These are phyloP conservation scores for Agapostemon virescens DNA, from an alignment of 2,888 invertebrate genomes.

Conservation along the genomic window DNA sequence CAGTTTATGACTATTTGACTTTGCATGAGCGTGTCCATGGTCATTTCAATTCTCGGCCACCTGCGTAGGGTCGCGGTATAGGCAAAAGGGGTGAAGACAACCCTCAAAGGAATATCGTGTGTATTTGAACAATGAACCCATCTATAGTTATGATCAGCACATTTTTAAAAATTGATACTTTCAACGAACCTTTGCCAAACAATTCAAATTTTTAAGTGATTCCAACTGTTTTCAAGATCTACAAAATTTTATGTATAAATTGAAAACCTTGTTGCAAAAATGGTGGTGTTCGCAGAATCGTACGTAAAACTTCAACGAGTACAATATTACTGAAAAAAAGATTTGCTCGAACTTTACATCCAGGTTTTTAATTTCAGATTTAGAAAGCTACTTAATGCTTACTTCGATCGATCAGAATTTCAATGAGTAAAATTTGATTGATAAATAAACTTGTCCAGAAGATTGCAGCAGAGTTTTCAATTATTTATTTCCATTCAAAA, in stretches of 20 bases:
- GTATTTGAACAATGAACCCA: neutral
- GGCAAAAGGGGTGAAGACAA: neutral
- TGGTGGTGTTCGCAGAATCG: too few species aligned
- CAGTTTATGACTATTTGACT: conserved; percentile 2
- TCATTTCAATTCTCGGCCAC: neutral
- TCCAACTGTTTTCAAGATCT: neutral
- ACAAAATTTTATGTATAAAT: neutral
- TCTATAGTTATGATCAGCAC: neutral
- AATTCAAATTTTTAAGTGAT: neutral
- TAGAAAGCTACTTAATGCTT: too few species aligned
- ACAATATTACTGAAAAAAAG: too few species aligned
- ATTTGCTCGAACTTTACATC: too few species aligned
- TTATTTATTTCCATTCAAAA: too few species aligned
- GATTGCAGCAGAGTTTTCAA: too few species aligned
- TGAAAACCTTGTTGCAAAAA: too few species aligned
- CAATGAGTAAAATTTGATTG: too few species aligned
- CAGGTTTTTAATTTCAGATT: too few species aligned
- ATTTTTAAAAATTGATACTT: neutral
- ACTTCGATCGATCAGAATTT: too few species aligned
- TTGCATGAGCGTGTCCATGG: neutral
- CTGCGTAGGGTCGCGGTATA: neutral
- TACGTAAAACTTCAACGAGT: too few species aligned
- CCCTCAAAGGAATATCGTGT: neutral
- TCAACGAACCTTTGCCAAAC: neutral
- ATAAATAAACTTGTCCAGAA: too few species aligned